Base-by-base conservation (phyloP, 2,113 vertebrate species). In the Cryptomyrus ogoouensis region DNA sequence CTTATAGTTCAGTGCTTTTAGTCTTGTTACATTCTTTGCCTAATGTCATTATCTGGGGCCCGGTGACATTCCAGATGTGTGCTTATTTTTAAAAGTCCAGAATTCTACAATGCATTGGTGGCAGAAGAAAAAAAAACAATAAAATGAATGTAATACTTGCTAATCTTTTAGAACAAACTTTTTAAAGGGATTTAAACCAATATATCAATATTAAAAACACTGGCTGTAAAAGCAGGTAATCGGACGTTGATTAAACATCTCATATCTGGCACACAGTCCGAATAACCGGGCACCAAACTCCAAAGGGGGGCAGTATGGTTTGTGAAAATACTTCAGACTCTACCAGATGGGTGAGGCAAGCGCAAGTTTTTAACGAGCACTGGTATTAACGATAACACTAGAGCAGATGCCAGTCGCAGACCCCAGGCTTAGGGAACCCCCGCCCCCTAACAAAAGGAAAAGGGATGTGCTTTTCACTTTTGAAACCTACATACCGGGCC, bases 1-100 rank as follows among this genome's bases (percentile, higher is more conserved):
- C 19, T 80, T 89, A 56, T 86, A 44, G 90, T 90, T 84, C 88
- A 90, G 91, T 90, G 62, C 87, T 49, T 91, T 77, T 44, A 24
- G 31, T 8, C 89, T 88, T 62, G 77, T 90, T 49, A 53, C 85
- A 87, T 90, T 44, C 85, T 85, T 90, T 39, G 50, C 90, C 74
- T 89, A 21, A 53, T 39, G 27, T 39, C 49, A 56, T 31, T 17
- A 27, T 83, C 35, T 85, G 49, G 27, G 35, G 7, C 50, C 35
- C 3, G 12, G 9, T 80, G 31, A 80, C 74, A 17, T 19, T 42
- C 35, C 77, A 19, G 35, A 84, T 15, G 24, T 58, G 39, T 44
- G 39, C 58, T 88, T 47, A 17, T 49, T 44, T 56, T n/a, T 27
- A 47, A 52, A 77, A 77, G 27, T 31, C 17, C 39, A 77, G 62